Evolutionary conservation across 2,797 vertebrate species (phyloP).

Genomic region (Craterocephalus amniculus): DNA sequence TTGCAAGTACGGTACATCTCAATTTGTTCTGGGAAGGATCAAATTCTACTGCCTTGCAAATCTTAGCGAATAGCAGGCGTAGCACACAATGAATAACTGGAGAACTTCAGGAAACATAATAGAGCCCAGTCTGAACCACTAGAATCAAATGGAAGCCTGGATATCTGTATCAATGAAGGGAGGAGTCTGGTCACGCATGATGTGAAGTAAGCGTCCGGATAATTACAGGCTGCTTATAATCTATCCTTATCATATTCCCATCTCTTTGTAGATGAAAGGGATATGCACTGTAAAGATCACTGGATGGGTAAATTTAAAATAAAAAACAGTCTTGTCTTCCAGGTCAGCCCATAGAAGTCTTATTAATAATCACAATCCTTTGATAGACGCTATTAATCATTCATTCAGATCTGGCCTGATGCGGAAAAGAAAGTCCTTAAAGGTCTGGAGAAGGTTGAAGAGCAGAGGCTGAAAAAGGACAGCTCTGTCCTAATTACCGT

Average conservation of each 20-base stretch:
- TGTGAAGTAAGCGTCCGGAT: conserved; percentile 37
- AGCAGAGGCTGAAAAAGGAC: conserved; percentile 71
- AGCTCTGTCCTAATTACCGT: conserved; percentile 76
- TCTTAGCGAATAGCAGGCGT: conserved; percentile 59
- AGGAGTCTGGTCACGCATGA: conserved; percentile 38
- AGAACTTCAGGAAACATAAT: conserved; percentile 64
- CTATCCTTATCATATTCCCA: conserved; percentile 23
- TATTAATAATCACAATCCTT: conserved; percentile 60
- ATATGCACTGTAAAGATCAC: conserved; percentile 24
- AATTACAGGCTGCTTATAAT: conserved; percentile 49
- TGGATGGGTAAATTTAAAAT: conserved; percentile 22
- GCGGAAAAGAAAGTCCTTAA: conserved; percentile 56
- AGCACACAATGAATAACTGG: conserved; percentile 59
- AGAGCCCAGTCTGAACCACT: conserved; percentile 54
- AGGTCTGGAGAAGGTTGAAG: conserved; percentile 74
- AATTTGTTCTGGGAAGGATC: conserved; percentile 78
- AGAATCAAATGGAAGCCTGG: conserved; percentile 40
- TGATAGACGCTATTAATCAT: conserved; percentile 69
- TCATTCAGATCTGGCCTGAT: conserved; percentile 47
- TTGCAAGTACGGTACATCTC: conserved; percentile 78
- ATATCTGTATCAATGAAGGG: conserved; percentile 54
- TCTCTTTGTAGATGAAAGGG: conserved; percentile 32
- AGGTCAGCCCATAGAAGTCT: conserved; percentile 24
- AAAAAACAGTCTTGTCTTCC: conserved; percentile 6
- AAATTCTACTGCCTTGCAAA: conserved; percentile 78